phyloP scores from a whole-genome alignment of 92 coral and sea anemone genomes.

The Virgularia gustaviana region DNA sequence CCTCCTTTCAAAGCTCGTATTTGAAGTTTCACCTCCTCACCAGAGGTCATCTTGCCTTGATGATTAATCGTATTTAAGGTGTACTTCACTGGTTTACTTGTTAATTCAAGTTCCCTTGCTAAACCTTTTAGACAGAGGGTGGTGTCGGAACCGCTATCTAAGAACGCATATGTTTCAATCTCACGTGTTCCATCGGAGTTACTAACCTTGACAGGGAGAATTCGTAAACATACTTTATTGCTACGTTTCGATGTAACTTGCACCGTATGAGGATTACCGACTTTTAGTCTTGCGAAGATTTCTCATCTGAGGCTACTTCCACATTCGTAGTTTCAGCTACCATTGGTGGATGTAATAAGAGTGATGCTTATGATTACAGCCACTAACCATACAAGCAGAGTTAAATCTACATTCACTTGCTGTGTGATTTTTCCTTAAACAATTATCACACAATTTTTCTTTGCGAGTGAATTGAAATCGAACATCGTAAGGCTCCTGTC shows the following conservation, averaged over 20 bases:
- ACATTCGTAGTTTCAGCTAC: background rate
- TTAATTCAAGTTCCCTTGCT: background rate
- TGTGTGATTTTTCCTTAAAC: slow-evolving; percentile 23
- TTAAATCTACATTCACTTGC: slow-evolving; percentile 20
- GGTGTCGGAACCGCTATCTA: slow-evolving; percentile 1
- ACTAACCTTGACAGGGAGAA: background rate
- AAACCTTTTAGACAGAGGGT: background rate
- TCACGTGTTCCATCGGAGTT: background rate
- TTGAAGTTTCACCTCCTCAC: too few relatives aligned
- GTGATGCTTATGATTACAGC: slow-evolving; percentile 27
- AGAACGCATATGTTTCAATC: background rate
- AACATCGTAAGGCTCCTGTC: slow-evolving; percentile 17
- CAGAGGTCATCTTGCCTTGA: too few relatives aligned
- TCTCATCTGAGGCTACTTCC: background rate
- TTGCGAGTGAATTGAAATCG: slow-evolving; percentile 4
- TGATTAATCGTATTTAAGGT: too few relatives aligned
- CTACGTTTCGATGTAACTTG: background rate
- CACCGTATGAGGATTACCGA: background rate
- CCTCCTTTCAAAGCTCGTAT: too few relatives aligned
- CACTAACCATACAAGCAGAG: slow-evolving; percentile 16
- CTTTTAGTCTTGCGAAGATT: background rate
- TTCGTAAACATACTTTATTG: background rate
- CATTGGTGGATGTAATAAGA: slow-evolving; percentile 36
- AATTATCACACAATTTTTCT: slow-evolving; percentile 26
- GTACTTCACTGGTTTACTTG: too few relatives aligned